phyloP scores from a whole-genome alignment of 1,140 invertebrate species.

The Argopecten irradians region DNA sequence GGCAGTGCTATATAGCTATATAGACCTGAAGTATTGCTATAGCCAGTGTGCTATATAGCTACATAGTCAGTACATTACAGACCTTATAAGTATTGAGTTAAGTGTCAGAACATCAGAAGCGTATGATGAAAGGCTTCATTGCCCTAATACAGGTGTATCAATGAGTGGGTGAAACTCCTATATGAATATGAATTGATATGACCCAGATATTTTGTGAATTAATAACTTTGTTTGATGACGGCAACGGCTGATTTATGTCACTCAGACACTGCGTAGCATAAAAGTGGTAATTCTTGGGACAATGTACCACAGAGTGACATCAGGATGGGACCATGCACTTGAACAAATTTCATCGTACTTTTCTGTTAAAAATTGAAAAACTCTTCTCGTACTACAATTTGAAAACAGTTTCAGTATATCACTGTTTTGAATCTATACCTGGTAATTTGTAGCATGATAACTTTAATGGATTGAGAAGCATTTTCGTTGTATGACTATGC shows the following conservation, averaged over 20 bases:
- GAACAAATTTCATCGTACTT: neutral
- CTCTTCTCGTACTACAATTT: neutral
- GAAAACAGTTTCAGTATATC: neutral
- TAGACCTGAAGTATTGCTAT: too few species aligned
- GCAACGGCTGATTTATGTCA: neutral
- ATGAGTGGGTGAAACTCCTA: neutral
- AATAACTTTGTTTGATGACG: neutral
- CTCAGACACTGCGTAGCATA: neutral
- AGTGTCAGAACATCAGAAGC: too few species aligned
- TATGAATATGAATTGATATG: constrained; percentile 23
- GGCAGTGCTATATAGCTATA: too few species aligned
- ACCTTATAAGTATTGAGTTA: too few species aligned
- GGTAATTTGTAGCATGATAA: neutral
- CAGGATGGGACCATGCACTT: neutral
- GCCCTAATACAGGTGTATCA: neutral
- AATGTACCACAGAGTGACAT: too few species aligned
- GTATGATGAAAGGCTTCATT: too few species aligned
- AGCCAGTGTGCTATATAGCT: too few species aligned
- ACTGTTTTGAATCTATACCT: neutral
- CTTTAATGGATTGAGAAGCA: neutral
- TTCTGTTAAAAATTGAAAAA: neutral
- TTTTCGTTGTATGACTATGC: neutral
- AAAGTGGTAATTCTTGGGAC: neutral
- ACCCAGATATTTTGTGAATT: neutral
- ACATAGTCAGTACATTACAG: too few species aligned